phyloP scores from a whole-genome alignment of 2,888 invertebrate species.

The Masnerella sp. region DNA sequence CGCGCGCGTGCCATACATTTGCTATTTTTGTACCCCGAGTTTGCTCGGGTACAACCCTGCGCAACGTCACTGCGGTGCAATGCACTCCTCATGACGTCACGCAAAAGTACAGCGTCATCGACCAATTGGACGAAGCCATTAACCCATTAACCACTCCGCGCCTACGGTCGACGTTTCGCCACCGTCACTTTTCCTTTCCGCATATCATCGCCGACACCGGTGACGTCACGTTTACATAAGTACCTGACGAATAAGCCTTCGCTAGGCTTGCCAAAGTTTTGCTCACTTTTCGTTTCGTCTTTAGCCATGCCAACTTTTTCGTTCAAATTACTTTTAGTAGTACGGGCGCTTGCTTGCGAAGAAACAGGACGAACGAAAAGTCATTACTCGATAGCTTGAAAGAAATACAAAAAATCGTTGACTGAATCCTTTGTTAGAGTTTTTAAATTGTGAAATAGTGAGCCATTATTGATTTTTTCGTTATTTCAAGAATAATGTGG shows the following conservation, averaged over 20 bases:
- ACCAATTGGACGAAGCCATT: conserved; percentile 74
- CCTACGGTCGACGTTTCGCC: conserved; percentile 63
- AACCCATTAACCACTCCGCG: conserved; percentile 71
- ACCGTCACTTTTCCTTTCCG: conserved; percentile 64
- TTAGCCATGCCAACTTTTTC: not conserved
- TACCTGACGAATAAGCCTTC: conserved; percentile 5
- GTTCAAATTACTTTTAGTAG: too few relatives aligned
- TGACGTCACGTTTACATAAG: conserved; percentile 42
- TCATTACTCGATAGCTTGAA: too few relatives aligned
- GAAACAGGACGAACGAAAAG: too few relatives aligned
- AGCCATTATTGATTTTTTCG: too few relatives aligned
- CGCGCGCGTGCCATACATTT: conserved; percentile 49
- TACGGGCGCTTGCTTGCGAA: too few relatives aligned
- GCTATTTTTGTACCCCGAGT: conserved; percentile 67
- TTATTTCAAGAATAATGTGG: too few relatives aligned
- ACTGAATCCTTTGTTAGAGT: too few relatives aligned
- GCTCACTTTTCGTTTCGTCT: not conserved
- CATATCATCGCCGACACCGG: conserved; percentile 57
- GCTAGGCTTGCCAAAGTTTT: conserved; percentile 10
- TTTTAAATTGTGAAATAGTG: too few relatives aligned
- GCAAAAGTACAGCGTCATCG: conserved; percentile 71
- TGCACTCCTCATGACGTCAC: conserved; percentile 73
- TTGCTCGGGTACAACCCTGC: conserved; percentile 64
- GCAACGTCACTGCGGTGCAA: conserved; percentile 73
- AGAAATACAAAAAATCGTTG: too few relatives aligned